A percentile compares a stretch with the other conserved stretches of the same genome.
Conservation (phyloP, 2,797 vertebrate species). For the Propithecus deckenii region DNA sequence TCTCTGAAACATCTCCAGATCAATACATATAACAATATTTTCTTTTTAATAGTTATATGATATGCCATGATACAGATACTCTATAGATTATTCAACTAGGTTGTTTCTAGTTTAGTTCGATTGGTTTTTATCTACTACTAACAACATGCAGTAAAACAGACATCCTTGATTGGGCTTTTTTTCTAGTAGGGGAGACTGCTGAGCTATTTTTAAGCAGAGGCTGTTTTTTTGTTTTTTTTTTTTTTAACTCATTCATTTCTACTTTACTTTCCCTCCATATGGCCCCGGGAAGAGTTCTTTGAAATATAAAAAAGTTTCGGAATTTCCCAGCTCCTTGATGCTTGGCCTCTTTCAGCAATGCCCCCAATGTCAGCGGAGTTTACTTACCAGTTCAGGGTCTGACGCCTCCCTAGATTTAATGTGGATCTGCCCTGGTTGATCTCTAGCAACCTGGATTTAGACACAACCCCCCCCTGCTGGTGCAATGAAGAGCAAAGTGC, state of each 20-base stretch:
- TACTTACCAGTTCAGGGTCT: neutral
- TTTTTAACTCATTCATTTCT: neutral
- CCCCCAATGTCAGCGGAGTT: neutral
- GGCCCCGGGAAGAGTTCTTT: neutral
- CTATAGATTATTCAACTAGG: neutral
- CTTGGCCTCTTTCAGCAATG: neutral
- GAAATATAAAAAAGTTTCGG: neutral
- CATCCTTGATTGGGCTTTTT: neutral
- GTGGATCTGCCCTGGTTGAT: neutral
- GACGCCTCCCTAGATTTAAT: neutral
- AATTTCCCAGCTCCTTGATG: neutral
- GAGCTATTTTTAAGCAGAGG: neutral
- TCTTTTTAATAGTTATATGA: neutral
- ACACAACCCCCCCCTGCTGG: neutral
- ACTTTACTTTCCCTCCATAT: neutral
- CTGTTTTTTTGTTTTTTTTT: neutral
- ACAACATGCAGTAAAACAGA: neutral
- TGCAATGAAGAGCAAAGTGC: neutral
- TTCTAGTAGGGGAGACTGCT: neutral
- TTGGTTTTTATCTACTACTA: neutral
- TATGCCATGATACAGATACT: neutral
- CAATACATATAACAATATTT: too few relatives aligned
- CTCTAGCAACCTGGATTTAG: neutral
- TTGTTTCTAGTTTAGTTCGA: neutral
- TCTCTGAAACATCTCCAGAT: neutral